phyloP scores from a whole-genome alignment of 2,888 invertebrate species.

The Trichopria drosophilae region DNA sequence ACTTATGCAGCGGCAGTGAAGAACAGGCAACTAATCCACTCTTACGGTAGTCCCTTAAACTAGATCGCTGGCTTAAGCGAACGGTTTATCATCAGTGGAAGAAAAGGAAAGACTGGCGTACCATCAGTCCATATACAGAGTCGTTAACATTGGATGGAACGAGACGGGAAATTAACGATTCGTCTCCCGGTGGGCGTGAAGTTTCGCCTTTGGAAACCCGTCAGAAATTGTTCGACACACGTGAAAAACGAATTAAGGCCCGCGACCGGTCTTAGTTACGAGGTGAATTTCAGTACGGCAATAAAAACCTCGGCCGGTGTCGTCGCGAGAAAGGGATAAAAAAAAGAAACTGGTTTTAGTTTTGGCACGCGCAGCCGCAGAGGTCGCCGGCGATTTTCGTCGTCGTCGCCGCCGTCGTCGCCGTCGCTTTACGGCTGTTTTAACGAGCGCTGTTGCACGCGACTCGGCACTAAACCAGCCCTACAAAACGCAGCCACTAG shows the following conservation, averaged over 20 bases:
- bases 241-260: too few relatives aligned
- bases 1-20: too few relatives aligned
- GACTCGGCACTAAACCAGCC: slow-evolving; percentile 57
- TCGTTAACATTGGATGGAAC: too few relatives aligned
- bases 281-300: too few relatives aligned
- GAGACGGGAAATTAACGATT: too few relatives aligned
- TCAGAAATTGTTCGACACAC: too few relatives aligned
- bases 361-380: slow-evolving; percentile 36
- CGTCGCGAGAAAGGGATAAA: slow-evolving; percentile 10
- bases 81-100: slow-evolving; percentile 27
- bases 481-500: slow-evolving; percentile 58
- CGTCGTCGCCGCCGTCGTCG: slow-evolving; percentile 46
- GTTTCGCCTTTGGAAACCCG: too few relatives aligned
- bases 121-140: too few relatives aligned
- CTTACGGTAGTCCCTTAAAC: slow-evolving; percentile 50
- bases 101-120: too few relatives aligned
- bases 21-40: slow-evolving; percentile 48
- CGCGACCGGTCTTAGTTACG: too few relatives aligned
- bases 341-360: slow-evolving; percentile 30
- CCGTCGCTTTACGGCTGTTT: slow-evolving; percentile 56
- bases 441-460: slow-evolving; percentile 57
- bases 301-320: not conserved
- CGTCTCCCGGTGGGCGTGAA: too few relatives aligned
- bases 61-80: slow-evolving; percentile 36
- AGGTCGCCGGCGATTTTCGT: slow-evolving; percentile 33